phyloP scores from a whole-genome alignment of 2,888 invertebrate genomes.

The Dicycla oo region DNA sequence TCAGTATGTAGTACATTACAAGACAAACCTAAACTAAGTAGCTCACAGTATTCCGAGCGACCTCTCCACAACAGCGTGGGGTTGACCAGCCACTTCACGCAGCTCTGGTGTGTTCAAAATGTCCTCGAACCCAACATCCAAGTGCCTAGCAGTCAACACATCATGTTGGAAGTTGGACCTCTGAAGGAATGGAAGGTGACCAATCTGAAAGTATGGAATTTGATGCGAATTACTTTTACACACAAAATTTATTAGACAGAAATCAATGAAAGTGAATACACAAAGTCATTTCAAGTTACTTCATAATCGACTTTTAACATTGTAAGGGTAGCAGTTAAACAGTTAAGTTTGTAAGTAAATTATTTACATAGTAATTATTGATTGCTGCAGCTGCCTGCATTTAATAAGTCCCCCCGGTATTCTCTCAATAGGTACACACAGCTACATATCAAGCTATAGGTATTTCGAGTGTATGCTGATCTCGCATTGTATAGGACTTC shows the following conservation, averaged over 20 bases:
- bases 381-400: background rate
- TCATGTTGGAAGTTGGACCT: constrained; percentile 94
- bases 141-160: constrained; percentile 93
- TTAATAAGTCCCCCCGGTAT: background rate
- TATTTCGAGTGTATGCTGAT: too few relatives aligned
- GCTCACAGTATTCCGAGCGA: constrained; percentile 91
- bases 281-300: too few relatives aligned
- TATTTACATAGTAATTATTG: background rate
- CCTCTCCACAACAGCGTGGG: constrained; percentile 95
- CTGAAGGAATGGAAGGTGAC: constrained; percentile 92
- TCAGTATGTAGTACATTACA: constrained; percentile 47
- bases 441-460: too few relatives aligned
- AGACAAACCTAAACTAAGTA: constrained; percentile 62
- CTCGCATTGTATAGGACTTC: too few relatives aligned
- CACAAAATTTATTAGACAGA: background rate
- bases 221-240: background rate
- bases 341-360: background rate
- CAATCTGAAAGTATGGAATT: constrained; percentile 75
- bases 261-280: background rate
- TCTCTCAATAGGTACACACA: background rate
- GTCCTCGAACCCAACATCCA: constrained; percentile 95
- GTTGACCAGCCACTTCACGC: constrained; percentile 94
- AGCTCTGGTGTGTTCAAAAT: constrained; percentile 93
- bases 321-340: background rate
- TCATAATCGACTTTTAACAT: background rate